Conservation (phyloP, 2,888 invertebrate genomes). For the Xylota sylvarum region DNA sequence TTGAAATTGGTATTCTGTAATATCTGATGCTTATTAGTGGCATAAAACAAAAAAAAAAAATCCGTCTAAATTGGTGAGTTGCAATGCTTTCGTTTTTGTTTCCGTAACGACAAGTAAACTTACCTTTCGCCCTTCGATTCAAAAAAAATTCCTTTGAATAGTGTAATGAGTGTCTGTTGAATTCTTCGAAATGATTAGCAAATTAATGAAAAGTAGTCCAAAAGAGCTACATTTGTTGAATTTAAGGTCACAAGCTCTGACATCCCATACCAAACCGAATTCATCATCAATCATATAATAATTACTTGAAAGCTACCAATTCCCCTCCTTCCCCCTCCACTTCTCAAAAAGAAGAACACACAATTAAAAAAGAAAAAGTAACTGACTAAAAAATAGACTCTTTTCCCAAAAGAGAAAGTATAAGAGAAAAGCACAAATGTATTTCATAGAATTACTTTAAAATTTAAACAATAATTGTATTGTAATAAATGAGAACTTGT, state of each 20-base stretch:
- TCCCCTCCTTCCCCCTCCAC: background rate
- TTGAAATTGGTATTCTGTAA: background rate
- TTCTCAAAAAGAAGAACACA: conserved; percentile 12
- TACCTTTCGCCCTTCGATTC: too few relatives aligned
- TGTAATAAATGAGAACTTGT: conserved; percentile 50
- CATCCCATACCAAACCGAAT: background rate
- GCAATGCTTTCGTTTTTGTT: too few relatives aligned
- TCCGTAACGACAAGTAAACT: too few relatives aligned
- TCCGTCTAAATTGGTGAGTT: too few relatives aligned
- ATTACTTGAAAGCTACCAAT: background rate
- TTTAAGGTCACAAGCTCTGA: background rate
- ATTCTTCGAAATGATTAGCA: too few relatives aligned
- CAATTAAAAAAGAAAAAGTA: conserved; percentile 10
- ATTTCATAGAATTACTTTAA: conserved; percentile 64
- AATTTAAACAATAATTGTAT: conserved; percentile 31
- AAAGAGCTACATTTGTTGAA: too few relatives aligned
- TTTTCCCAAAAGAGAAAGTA: background rate
- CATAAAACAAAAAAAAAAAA: too few relatives aligned
- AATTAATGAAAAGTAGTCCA: too few relatives aligned
- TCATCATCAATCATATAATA: background rate
- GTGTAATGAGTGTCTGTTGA: too few relatives aligned
- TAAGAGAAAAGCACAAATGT: conserved; percentile 58
- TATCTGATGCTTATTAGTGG: too few relatives aligned
- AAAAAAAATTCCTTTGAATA: too few relatives aligned
- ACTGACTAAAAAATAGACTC: conserved; percentile 9